phyloP scores from a whole-genome alignment of 2,888 invertebrate species.

The Cheilosia pagana region DNA sequence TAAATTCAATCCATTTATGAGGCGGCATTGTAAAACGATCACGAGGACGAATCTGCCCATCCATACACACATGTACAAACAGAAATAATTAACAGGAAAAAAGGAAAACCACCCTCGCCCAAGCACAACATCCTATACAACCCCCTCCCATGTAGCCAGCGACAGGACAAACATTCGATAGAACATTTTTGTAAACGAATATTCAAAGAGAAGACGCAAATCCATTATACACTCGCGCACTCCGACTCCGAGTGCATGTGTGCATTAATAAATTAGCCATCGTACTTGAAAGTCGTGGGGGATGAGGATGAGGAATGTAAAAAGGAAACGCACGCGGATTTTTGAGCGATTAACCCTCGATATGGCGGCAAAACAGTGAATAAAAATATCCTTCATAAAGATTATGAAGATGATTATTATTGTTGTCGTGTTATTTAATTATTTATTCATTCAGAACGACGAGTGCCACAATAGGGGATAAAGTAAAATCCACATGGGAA shows the following conservation, averaged over 20 bases:
- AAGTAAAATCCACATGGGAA: constrained; percentile 47
- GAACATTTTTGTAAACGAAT: neutral
- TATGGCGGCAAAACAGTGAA: constrained; percentile 35
- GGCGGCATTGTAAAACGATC: neutral
- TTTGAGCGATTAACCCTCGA: constrained; percentile 73
- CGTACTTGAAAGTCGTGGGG: constrained; percentile 19
- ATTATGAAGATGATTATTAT: constrained; percentile 73
- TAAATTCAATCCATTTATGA: constrained; percentile 67
- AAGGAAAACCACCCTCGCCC: constrained; percentile 35
- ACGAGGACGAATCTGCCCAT: constrained; percentile 20
- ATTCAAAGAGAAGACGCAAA: constrained; percentile 53
- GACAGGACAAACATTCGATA: too few relatives aligned
- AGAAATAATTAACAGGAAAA: constrained; percentile 67
- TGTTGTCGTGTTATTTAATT: constrained; percentile 71
- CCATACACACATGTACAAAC: constrained; percentile 28
- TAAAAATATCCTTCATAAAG: constrained; percentile 51
- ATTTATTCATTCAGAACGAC: constrained; percentile 70
- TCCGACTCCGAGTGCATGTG: constrained; percentile 63
- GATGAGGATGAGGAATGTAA: constrained; percentile 26
- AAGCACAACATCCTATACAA: neutral
- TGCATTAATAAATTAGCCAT: constrained; percentile 73
- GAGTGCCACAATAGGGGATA: constrained; percentile 29
- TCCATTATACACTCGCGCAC: constrained; percentile 66
- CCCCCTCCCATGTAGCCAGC: neutral
- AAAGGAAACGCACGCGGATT: constrained; percentile 58